phyloP scores from a whole-genome alignment of 2,888 invertebrate species.

The Dasypogon diadema region DNA sequence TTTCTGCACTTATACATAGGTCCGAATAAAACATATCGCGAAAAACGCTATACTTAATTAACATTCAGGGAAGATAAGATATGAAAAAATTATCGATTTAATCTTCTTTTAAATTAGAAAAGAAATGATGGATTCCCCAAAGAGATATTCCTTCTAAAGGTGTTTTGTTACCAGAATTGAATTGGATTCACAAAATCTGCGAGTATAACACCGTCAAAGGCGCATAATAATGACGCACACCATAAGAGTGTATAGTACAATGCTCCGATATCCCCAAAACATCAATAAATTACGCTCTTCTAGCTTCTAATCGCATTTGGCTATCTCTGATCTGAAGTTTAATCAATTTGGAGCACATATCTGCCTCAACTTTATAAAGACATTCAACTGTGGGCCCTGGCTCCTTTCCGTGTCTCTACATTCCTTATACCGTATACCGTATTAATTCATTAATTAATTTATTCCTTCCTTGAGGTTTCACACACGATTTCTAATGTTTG shows the following conservation, averaged over 20 bases:
- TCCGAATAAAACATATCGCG: too few species aligned
- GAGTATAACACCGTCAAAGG: conserved; percentile 15
- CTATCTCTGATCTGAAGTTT: conserved; percentile 55
- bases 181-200: conserved; percentile 30
- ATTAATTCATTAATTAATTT: conserved; percentile 56
- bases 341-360: conserved; percentile 56
- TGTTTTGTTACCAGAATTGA: conserved; percentile 28
- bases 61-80: too few species aligned
- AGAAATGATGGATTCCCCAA: conserved; percentile 3
- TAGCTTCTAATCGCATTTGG: conserved; percentile 55
- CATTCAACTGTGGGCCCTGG: conserved; percentile 30
- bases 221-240: conserved; percentile 37
- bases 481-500: conserved; percentile 50
- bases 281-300: conserved; percentile 54
- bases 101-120: not conserved
- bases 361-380: conserved; percentile 50
- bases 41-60: too few species aligned
- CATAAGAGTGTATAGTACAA: conserved; percentile 32
- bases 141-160: not conserved
- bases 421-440: conserved; percentile 41
- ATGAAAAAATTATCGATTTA: not conserved
- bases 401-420: not conserved
- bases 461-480: conserved; percentile 54
- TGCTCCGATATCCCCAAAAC: conserved; percentile 56
- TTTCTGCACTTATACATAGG: too few species aligned